Base-by-base conservation (phyloP, 2,113 vertebrate species). In the Gila orcuttii region DNA sequence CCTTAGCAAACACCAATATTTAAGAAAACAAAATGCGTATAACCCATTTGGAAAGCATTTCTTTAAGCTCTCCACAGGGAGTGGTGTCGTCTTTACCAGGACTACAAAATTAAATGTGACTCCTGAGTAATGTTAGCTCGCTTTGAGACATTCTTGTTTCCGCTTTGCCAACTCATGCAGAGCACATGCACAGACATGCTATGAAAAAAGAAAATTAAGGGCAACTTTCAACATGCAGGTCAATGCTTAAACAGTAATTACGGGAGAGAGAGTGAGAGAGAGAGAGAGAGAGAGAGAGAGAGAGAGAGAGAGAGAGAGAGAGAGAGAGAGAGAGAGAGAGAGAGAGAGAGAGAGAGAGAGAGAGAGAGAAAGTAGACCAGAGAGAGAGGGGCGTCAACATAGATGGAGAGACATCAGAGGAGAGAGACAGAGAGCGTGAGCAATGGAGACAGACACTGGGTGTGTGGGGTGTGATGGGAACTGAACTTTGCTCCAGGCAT, bases 161-260 rank as follows among this genome's bases (percentile, higher is more conserved):
- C 12, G 8, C 17, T 69, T 33, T 4, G 15, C n/a, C 21, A 69
- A 36, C 45, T 33, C 25, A 52, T 55, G 45, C 62, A 31, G 79
- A 68, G 47, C 28, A 59, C 82, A 57, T 83, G 82, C 68, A 83
- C 52, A 31, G 68, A 59, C 82, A 83, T 11, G 80, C 80, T n/a
- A 36, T 0, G 11, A 21, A 45, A 66, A 74, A 50, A 33, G 19
- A 73, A 73, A 73, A 83, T 73, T 3, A 82, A 82, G 28, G 45
- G 80, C 82, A 74, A 74, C 68, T 83, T 59, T 31, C 57, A 86
- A 62, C 69, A 86, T 52, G 31, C 69, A 82, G 36, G 64, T 60
- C 68, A 74, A 10, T 75, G 64, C 42, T 12, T 59, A 74, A 42
- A 75, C 42, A 52, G 47, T 79, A 79, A 78, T 85, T 85, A 83